These are phyloP conservation scores for Antedon mediterranea DNA, from an alignment of 53 echinoderm and acorn worm species.

Conservation along the genomic window DNA sequence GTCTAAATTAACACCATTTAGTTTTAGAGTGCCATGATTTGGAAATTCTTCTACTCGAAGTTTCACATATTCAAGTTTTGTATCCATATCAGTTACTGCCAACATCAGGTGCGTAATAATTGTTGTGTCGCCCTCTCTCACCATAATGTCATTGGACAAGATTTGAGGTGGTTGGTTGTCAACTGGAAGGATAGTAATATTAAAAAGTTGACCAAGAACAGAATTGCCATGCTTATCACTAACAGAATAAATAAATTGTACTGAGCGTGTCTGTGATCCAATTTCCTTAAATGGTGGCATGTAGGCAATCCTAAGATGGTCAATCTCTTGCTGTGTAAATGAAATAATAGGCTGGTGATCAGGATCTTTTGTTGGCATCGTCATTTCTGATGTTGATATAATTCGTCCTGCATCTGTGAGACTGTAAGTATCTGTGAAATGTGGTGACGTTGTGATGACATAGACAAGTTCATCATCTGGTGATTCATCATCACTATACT, in stretches of 20 bases:
- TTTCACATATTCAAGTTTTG: constrained; percentile 32
- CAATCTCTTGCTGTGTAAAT: constrained; percentile 64
- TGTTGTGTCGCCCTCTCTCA: constrained; percentile 58
- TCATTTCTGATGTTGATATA: constrained; percentile 45
- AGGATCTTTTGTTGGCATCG: constrained; percentile 60
- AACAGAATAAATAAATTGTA: constrained; percentile 76
- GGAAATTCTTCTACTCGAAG: constrained; percentile 30
- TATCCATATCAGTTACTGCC: constrained; percentile 80
- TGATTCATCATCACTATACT: constrained; percentile 72
- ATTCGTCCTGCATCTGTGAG: constrained; percentile 72
- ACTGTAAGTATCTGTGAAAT: constrained; percentile 60
- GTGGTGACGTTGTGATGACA: constrained; percentile 83
- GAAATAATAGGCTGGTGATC: constrained; percentile 27
- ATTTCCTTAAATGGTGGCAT: constrained; percentile 90
- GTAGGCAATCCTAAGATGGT: constrained; percentile 63
- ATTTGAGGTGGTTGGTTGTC: constrained; percentile 79
- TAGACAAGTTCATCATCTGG: constrained; percentile 40
- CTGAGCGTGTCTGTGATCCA: constrained; percentile 35
- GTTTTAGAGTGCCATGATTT: constrained; percentile 32
- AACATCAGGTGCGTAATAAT: constrained; percentile 47
- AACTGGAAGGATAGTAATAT: constrained; percentile 71
- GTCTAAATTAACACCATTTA: constrained; percentile 42
- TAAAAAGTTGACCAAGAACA: constrained; percentile 55
- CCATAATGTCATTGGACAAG: constrained; percentile 43
- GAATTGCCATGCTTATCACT: constrained; percentile 70